Evolutionary conservation across 92 coral and sea anemone genomes (phyloP).

Genomic region (Phenganax subtilis): DNA sequence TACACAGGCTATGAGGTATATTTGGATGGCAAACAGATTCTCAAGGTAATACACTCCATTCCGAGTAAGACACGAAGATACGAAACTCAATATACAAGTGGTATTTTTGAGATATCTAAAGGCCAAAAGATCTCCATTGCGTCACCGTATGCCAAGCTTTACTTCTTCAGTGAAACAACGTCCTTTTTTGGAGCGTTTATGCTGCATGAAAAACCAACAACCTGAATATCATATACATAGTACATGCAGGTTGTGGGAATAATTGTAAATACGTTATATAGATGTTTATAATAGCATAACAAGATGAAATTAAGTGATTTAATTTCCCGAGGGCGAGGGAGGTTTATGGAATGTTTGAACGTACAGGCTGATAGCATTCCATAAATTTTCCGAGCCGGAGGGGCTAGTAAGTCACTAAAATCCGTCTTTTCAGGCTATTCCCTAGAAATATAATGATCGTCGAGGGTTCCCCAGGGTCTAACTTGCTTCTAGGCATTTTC

Average conservation of each 20-base stretch:
- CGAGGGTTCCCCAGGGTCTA: too few relatives aligned
- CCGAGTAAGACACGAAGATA: not conserved
- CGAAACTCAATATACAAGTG: slow-evolving; percentile 23
- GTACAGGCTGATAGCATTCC: too few relatives aligned
- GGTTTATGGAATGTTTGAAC: too few relatives aligned
- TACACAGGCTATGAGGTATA: slow-evolving; percentile 1
- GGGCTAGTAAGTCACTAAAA: too few relatives aligned
- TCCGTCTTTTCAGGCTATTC: too few relatives aligned
- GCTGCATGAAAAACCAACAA: slow-evolving; percentile 40
- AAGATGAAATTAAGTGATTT: too few relatives aligned
- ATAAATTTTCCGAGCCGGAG: too few relatives aligned
- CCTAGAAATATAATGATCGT: too few relatives aligned
- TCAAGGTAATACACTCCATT: slow-evolving; percentile 4
- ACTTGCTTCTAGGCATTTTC: too few relatives aligned
- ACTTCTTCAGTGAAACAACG: slow-evolving; percentile 47
- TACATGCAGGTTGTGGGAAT: not conserved
- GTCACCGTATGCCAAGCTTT: slow-evolving; percentile 24
- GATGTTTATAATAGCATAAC: not conserved
- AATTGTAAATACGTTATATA: not conserved
- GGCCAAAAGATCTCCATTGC: slow-evolving; percentile 14
- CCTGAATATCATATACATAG: not conserved
- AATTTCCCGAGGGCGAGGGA: too few relatives aligned
- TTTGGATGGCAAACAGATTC: not conserved
- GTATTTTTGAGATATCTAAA: not conserved
- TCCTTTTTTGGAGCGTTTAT: slow-evolving; percentile 79